These are phyloP conservation scores for Noctua janthe DNA, from an alignment of 2,888 invertebrate genomes.

Conservation along the genomic window DNA sequence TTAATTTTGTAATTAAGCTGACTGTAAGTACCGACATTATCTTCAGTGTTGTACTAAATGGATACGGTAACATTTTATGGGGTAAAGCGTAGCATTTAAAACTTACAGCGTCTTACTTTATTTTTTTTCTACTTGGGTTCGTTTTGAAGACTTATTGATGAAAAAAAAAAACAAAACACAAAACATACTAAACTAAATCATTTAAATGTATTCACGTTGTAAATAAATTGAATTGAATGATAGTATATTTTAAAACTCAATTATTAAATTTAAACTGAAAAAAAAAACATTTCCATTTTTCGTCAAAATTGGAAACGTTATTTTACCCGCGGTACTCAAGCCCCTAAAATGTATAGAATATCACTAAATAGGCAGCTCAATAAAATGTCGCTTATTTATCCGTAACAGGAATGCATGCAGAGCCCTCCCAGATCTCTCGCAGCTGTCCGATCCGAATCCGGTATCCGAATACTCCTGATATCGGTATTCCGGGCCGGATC, in stretches of 20 bases:
- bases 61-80: not conserved
- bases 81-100: not conserved
- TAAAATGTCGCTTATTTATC: slow-evolving; percentile 31
- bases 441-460: slow-evolving; percentile 23
- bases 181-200: not conserved
- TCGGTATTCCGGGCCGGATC: slow-evolving; percentile 31
- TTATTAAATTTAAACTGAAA: not conserved
- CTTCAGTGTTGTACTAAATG: not conserved
- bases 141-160: not conserved
- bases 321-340: not conserved
- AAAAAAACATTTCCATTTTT: not conserved
- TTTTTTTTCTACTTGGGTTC: not conserved
- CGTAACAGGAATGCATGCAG: slow-evolving; percentile 38
- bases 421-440: slow-evolving; percentile 7
- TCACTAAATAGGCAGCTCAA: not conserved
- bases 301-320: not conserved
- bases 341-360: not conserved
- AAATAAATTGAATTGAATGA: not conserved
- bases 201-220: not conserved
- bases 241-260: too few species aligned
- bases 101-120: not conserved
- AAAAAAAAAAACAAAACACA: too few species aligned
- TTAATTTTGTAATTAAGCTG: slow-evolving; percentile 21
- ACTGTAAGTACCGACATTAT: not conserved
- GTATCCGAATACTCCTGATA: slow-evolving; percentile 28